Evolutionary conservation across 2,797 vertebrate genomes (phyloP), one percentile per base, ranked within the genome.

Genomic region (Paratrypauchen microcephalus): DNA sequence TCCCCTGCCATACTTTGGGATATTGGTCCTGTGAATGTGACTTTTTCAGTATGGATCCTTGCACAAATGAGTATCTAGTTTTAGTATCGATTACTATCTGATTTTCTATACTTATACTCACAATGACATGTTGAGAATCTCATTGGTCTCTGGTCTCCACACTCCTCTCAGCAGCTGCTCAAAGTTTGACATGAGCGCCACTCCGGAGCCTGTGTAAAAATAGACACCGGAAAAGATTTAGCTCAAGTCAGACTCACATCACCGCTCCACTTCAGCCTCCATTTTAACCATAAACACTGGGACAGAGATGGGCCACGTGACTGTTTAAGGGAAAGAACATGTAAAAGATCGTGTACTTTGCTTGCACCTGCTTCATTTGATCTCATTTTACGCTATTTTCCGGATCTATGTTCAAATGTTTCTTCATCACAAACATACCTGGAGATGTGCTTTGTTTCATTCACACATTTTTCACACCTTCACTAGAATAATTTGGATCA

Each of bases 71-170:
- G 41, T 5, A 16, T 45, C 41, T 45, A 45, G 13, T 16, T 45
- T 45, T 45, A 16, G 41, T 45, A 45, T 16, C 41, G 41, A 45
- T 45, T 45, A 45, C 3, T 16, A 45, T 45, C 41, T 3, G 12
- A 11, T 15, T 45, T 4, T 45, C 13, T 13, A 41, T 41, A 3
- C 39, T 41, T 41, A 41, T 16, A 76, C 98, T 97, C 80, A 99
- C 97, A 99, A 99, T 88, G 97, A 97, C 97, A 99, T 99, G 78
- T 91, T 96, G 83, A 99, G 94, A 81, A 99, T 91, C 91, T 99
- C 97, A 0, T 98, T 99, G 81, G 93, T 95, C 82, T 99, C 98
- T 3, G 97, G 98, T 79, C 94, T 96, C 98, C 97, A 99, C 84
- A 99, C 90, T 1, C 98, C 98, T 21, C 97, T 96, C 79, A 99